Conservation (phyloP, 2,888 invertebrate genomes). For the Trichogramma evanescens region DNA sequence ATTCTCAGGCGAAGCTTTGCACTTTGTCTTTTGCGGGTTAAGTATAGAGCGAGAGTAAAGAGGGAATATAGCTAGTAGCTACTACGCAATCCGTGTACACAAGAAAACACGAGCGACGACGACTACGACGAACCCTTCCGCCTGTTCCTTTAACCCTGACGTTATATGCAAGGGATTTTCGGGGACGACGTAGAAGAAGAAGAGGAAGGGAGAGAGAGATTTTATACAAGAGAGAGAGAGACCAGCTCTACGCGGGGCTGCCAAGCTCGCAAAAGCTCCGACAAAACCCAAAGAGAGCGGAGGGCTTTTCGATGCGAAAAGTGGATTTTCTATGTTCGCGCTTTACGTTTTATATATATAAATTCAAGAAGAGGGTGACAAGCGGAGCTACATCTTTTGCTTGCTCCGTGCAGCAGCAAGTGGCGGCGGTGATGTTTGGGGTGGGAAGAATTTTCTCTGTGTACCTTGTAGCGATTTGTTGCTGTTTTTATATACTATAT, state of each 20-base stretch:
- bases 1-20: too few relatives aligned
- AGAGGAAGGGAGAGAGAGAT: neutral
- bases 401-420: too few relatives aligned
- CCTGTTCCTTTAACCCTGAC: neutral
- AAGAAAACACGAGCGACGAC: neutral
- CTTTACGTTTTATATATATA: neutral
- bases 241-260: neutral
- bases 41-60: too few relatives aligned
- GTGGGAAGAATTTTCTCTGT: too few relatives aligned
- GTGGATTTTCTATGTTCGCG: neutral
- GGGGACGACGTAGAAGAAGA: too few relatives aligned
- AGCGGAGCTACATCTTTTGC: neutral
- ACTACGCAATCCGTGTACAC: too few relatives aligned
- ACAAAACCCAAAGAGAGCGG: neutral
- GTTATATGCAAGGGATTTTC: too few relatives aligned
- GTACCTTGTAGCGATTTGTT: too few relatives aligned
- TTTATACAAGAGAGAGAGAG: constrained; percentile 1
- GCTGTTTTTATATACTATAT: too few relatives aligned
- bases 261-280: neutral
- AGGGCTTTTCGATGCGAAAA: constrained; percentile 12
- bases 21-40: too few relatives aligned
- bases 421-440: too few relatives aligned
- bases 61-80: too few relatives aligned
- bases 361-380: neutral
- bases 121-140: constrained; percentile 13